These are phyloP conservation scores for Psix sp. DNA, from an alignment of 1,140 invertebrate genomes.

Conservation along the genomic window DNA sequence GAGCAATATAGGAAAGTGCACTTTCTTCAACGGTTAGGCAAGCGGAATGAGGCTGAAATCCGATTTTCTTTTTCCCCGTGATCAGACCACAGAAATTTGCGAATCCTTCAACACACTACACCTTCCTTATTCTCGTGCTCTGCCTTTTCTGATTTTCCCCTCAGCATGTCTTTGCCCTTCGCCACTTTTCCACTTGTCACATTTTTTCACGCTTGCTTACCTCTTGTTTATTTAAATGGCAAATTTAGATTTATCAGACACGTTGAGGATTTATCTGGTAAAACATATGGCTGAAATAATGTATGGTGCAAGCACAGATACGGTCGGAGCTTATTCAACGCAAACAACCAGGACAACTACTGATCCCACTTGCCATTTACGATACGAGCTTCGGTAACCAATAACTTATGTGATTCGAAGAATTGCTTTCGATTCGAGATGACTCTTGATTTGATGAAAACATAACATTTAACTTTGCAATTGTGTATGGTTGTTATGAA, in stretches of 20 bases:
- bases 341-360: conserved; percentile 23
- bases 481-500: too few relatives aligned
- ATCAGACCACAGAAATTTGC: conserved; percentile 55
- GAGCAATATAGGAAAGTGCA: conserved; percentile 61
- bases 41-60: conserved; percentile 59
- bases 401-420: too few relatives aligned
- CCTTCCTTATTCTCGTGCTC: conserved; percentile 17
- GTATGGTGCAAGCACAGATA: conserved; percentile 8
- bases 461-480: too few relatives aligned
- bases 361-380: conserved; percentile 7
- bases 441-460: too few relatives aligned
- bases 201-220: conserved; percentile 29
- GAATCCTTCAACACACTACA: conserved; percentile 30
- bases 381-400: conserved; percentile 12
- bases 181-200: conserved; percentile 9
- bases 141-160: conserved; percentile 27
- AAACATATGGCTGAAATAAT: conserved; percentile 25
- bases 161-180: conserved; percentile 1
- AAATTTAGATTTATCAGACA: conserved; percentile 36
- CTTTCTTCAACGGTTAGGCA: conserved; percentile 58
- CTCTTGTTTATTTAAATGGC: conserved; percentile 20
- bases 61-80: conserved; percentile 56
- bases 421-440: too few relatives aligned
- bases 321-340: conserved; percentile 20
- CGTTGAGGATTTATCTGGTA: conserved; percentile 30